phyloP scores from a whole-genome alignment of 2,888 invertebrate genomes.

The Cetonia aurata region DNA sequence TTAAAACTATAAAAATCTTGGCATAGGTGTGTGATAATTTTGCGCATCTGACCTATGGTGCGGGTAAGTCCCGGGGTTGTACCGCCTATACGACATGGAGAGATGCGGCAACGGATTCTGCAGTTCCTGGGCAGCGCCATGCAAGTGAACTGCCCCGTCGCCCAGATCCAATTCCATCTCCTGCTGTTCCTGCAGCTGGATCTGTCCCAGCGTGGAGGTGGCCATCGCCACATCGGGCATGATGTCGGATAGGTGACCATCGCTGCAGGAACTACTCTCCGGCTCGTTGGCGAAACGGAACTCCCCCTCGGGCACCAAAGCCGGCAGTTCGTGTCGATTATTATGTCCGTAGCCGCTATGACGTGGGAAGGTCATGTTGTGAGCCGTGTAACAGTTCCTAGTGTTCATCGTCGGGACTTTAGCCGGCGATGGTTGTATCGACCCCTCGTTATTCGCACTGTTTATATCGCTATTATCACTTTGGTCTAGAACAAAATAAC shows the following conservation, averaged over 20 bases:
- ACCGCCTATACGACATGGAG: constrained; percentile 59
- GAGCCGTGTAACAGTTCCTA: constrained; percentile 68
- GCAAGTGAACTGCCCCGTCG: constrained; percentile 81
- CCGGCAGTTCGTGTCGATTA: constrained; percentile 74
- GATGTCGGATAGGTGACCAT: constrained; percentile 82
- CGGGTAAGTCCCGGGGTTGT: constrained; percentile 60
- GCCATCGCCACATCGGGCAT: constrained; percentile 97
- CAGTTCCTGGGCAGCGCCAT: constrained; percentile 59
- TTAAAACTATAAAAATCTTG: constrained; percentile 58
- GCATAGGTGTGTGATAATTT: constrained; percentile 56
- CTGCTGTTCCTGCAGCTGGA: constrained; percentile 73
- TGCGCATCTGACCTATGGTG: constrained; percentile 57
- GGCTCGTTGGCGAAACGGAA: constrained; percentile 65
- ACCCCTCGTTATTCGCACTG: constrained; percentile 55
- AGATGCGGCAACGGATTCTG: constrained; percentile 57
- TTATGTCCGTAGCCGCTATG: constrained; percentile 67
- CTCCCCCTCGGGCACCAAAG: constrained; percentile 76
- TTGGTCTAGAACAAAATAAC: constrained; percentile 61
- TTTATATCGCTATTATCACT: constrained; percentile 59
- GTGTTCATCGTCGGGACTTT: constrained; percentile 54
- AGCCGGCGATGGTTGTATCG: constrained; percentile 66
- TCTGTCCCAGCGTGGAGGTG: constrained; percentile 78
- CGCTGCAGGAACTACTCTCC: constrained; percentile 72
- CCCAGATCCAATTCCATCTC: constrained; percentile 87
- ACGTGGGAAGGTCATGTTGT: constrained; percentile 75